Evolutionary conservation across 2,113 vertebrate genomes (phyloP).

Genomic region (Aegotheles bennettii): DNA sequence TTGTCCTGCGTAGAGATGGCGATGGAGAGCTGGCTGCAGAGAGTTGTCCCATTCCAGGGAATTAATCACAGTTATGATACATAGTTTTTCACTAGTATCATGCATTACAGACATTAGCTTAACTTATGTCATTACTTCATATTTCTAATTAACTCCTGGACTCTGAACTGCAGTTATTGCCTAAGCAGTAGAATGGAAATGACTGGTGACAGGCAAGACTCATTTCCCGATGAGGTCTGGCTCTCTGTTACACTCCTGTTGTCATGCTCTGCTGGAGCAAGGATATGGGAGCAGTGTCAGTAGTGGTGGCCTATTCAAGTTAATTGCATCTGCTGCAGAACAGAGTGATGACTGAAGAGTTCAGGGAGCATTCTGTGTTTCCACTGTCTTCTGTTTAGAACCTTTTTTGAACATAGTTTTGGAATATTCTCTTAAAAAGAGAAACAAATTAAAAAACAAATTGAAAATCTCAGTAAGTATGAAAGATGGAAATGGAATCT

Average conservation of each 20-base stretch:
- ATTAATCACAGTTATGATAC: not conserved
- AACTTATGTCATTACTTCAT: not conserved
- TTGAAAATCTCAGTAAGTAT: not conserved
- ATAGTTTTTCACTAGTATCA: not conserved
- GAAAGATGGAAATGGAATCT: not conserved
- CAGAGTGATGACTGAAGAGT: not conserved
- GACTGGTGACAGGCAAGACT: not conserved
- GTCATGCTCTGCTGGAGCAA: not conserved
- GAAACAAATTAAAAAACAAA: not conserved
- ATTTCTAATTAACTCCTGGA: not conserved
- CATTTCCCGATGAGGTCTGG: not conserved
- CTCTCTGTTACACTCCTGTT: not conserved
- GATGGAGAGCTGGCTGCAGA: too few species aligned
- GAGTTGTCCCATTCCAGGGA: not conserved
- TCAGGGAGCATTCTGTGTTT: not conserved
- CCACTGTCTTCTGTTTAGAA: not conserved
- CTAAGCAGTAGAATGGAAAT: not conserved
- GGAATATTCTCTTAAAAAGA: not conserved
- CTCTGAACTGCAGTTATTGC: not conserved
- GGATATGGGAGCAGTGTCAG: not conserved
- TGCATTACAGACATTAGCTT: not conserved
- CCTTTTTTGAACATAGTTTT: not conserved
- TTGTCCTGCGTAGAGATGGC: too few species aligned
- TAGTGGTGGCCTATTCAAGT: not conserved
- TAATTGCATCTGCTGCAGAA: not conserved